A percentile compares a stretch with the other conserved stretches of the same genome.
These are phyloP conservation scores for Raphicerus campestris DNA, from an alignment of 2,113 vertebrate genomes.

Conservation along the genomic window DNA sequence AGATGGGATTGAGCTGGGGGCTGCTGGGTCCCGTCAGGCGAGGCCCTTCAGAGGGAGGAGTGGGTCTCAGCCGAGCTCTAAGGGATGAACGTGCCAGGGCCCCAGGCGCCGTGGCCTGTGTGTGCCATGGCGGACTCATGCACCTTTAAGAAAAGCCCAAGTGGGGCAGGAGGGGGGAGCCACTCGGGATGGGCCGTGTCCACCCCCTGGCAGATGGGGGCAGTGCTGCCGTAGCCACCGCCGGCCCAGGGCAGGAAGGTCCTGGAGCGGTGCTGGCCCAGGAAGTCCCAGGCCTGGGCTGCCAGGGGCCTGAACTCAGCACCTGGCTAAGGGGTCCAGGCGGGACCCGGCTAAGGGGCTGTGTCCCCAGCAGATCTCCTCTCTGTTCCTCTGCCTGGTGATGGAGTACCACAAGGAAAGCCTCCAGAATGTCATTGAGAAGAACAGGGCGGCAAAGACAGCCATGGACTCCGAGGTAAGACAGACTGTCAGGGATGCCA, in stretches of 20 bases:
- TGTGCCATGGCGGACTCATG: fast-evolving
- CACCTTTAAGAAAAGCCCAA: background rate
- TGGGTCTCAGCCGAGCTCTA: background rate
- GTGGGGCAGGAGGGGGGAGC: background rate
- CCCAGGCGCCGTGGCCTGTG: fast-evolving
- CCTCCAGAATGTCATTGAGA: slow-evolving; percentile 72
- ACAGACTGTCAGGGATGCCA: background rate
- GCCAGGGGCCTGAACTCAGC: background rate
- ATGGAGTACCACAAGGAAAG: slow-evolving; percentile 76
- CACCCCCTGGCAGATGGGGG: background rate
- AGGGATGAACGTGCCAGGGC: fast-evolving
- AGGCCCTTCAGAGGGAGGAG: background rate
- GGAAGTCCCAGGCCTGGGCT: background rate
- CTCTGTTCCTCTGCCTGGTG: slow-evolving; percentile 83
- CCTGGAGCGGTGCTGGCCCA: fast-evolving
- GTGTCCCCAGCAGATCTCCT: slow-evolving; percentile 75
- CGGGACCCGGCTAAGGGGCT: fast-evolving
- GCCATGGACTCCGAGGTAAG: slow-evolving; percentile 74
- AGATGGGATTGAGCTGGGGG: background rate
- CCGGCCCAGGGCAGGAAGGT: fast-evolving
- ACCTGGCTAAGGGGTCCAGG: background rate
- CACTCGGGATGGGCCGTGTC: fast-evolving
- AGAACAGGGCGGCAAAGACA: slow-evolving; percentile 69
- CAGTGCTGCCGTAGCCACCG: fast-evolving
- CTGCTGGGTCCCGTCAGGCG: background rate